Evolutionary conservation across 2,797 vertebrate species (phyloP).

Genomic region (Crossoptilon crossoptilon): DNA sequence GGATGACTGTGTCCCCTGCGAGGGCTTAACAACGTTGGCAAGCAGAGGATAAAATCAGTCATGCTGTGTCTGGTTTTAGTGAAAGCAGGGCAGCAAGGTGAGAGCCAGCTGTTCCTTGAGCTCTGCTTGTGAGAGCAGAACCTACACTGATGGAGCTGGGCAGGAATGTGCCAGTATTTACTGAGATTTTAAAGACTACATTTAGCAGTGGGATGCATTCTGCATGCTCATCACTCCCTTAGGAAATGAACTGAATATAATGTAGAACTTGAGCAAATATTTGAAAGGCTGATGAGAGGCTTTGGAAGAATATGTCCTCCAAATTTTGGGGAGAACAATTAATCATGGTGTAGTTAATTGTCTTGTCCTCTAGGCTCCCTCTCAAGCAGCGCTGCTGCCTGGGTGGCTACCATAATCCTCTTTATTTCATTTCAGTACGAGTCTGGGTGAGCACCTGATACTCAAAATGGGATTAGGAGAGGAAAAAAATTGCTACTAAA

Average conservation of each 20-base stretch:
- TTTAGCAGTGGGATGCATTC: conserved; percentile 39
- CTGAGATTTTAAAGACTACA: conserved; percentile 15
- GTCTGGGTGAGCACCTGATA: background rate
- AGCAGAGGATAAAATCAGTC: background rate
- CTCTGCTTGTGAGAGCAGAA: background rate
- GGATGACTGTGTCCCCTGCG: background rate
- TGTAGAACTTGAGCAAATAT: conserved; percentile 29
- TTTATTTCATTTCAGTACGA: background rate
- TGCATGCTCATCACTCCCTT: background rate
- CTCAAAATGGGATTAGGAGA: conserved; percentile 22
- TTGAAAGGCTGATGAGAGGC: background rate
- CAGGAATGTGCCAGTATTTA: conserved; percentile 46
- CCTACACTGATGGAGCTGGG: background rate
- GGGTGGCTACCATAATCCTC: conserved; percentile 5
- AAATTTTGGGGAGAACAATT: background rate
- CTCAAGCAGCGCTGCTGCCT: background rate
- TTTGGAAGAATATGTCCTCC: background rate
- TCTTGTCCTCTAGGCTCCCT: background rate
- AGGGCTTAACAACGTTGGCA: background rate
- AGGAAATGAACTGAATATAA: background rate
- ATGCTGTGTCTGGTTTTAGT: background rate
- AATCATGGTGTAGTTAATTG: accelerated
- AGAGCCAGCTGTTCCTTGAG: background rate
- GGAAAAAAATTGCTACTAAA: conserved; percentile 45
- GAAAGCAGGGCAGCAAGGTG: background rate